Evolutionary conservation across 2,888 invertebrate species (phyloP).

Genomic region (Metacarcinus magister): DNA sequence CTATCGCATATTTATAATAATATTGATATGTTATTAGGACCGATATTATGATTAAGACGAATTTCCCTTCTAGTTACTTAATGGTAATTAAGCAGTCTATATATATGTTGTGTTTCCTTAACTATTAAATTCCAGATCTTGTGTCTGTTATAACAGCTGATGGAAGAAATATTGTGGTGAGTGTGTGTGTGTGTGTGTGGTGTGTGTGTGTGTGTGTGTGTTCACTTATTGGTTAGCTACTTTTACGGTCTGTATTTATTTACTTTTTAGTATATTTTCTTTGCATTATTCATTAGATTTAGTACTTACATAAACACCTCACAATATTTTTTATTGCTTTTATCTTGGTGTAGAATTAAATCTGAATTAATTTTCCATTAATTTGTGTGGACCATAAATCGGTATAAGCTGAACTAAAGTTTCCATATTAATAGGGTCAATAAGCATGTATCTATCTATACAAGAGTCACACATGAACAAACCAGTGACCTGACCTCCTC

Average conservation of each 20-base stretch:
- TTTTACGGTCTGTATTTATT: background rate
- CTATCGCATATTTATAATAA: too few species aligned
- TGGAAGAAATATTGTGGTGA: slow-evolving; percentile 90
- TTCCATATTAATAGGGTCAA: background rate
- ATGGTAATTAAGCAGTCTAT: background rate
- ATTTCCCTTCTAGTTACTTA: background rate
- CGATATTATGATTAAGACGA: background rate
- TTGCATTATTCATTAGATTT: too few species aligned
- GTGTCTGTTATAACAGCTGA: slow-evolving; percentile 98
- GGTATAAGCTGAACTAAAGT: background rate
- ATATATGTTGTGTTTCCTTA: background rate
- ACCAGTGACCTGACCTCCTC: background rate
- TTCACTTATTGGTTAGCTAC: background rate
- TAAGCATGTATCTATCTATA: background rate
- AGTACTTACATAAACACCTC: too few species aligned
- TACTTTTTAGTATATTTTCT: background rate
- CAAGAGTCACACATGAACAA: background rate
- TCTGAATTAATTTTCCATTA: too few species aligned
- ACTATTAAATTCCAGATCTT: slow-evolving; percentile 60
- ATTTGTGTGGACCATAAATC: too few species aligned
- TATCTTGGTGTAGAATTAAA: too few species aligned
- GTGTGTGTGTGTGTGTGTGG: background rate
- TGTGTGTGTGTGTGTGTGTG: background rate
- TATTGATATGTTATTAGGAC: background rate
- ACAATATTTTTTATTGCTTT: too few species aligned